Evolutionary conservation across 2,797 vertebrate species (phyloP), one percentile per base, ranked within the genome.

Genomic region (Argyrosomus regius): DNA sequence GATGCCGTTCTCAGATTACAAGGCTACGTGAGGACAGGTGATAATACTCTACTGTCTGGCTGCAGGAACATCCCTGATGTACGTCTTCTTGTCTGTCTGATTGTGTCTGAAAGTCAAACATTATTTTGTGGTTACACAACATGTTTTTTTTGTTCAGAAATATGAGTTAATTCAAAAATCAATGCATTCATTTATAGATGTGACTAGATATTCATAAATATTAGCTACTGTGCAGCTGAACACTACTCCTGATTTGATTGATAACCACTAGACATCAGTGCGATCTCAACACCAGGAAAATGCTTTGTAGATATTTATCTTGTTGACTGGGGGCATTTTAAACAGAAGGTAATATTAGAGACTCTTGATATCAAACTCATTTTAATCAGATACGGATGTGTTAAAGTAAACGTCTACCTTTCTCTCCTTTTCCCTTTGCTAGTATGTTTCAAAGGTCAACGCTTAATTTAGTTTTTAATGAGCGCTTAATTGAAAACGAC

Each of bases 401-500:
- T 88, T 83, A 52, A 83, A 88, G 75, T 78, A 74, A 81, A 81
- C 43, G 31, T 86, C 89, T 89, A 80, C 80, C 85, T 87, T 81
- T 69, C 80, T 76, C 63, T 92, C 73, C 79, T 84, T 86, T 84
- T 93, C 92, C 92, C 92, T 82, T 62, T 87, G 92, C 92, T 88
- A 46, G 71, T 92, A 62, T 81, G 89, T 86, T 94, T 90, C 66
- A 89, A 91, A 93, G 93, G 95, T 93, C 93, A 92, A 39, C 69
- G 53, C 78, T 86, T 94, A 89, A 92, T 95, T 94, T 94, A 89
- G 89, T 81, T 92, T 92, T 87, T 91, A 93, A 94, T 94, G 88
- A 92, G 84, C 57, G 73, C 84, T 90, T 95, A 94, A 94, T 94
- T 95, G 91, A 94, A 95, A 93, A 86, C 46, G 85, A 89, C 81